Evolutionary conservation across 2,113 vertebrate species (phyloP).

Genomic region (Centrocercus urophasianus): DNA sequence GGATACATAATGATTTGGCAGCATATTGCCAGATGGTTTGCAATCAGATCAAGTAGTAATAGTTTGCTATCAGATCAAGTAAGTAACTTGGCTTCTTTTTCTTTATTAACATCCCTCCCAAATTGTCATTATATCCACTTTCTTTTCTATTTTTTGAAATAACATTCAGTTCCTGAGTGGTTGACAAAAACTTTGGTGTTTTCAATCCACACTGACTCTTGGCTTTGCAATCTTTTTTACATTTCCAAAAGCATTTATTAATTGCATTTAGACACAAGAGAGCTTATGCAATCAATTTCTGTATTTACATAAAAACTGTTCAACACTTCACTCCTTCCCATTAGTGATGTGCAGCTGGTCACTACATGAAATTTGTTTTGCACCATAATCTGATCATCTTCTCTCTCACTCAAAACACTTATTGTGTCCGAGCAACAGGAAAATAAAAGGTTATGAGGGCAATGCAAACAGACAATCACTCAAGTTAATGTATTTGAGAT

Average conservation of each 20-base stretch:
- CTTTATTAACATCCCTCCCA: not conserved
- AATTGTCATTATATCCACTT: not conserved
- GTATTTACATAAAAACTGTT: not conserved
- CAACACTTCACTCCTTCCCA: not conserved
- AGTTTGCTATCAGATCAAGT: constrained; percentile 29
- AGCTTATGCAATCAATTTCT: not conserved
- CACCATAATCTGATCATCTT: not conserved
- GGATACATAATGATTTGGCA: constrained; percentile 41
- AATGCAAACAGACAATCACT: not conserved
- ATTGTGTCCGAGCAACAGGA: not conserved
- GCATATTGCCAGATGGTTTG: constrained; percentile 42
- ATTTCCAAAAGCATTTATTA: constrained; percentile 9
- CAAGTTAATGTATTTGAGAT: not conserved
- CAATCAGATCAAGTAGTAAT: constrained; percentile 31
- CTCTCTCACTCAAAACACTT: not conserved
- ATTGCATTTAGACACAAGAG: not conserved
- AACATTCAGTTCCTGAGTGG: not conserved
- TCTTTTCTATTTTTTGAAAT: not conserved
- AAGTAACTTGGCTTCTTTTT: constrained; percentile 14
- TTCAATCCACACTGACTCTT: not conserved
- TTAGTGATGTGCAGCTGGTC: not conserved
- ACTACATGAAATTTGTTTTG: not conserved
- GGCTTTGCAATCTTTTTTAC: not conserved
- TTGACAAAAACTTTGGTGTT: not conserved
- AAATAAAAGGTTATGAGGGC: not conserved